Conservation (phyloP, 2,797 vertebrate species). For the Poecile montanus region DNA sequence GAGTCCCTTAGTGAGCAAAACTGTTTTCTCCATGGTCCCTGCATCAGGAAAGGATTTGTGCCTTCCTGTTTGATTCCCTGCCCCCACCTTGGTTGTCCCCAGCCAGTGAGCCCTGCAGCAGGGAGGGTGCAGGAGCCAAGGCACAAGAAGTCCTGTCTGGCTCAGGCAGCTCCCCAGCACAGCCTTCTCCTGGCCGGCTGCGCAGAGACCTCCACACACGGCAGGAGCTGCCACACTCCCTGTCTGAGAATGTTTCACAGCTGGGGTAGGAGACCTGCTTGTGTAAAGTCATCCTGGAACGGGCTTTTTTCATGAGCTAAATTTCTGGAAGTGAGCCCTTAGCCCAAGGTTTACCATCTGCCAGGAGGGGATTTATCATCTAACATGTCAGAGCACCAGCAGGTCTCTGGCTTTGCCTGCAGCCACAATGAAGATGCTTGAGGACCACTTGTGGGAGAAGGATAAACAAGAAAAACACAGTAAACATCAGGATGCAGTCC, state of each 20-base stretch:
- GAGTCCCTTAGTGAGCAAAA: background rate
- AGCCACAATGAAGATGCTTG: background rate
- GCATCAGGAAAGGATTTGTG: background rate
- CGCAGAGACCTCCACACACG: accelerated
- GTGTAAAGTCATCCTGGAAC: background rate
- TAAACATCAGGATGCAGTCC: background rate
- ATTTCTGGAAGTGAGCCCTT: background rate
- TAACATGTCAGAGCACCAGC: background rate
- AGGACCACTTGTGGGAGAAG: background rate
- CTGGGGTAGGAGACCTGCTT: background rate
- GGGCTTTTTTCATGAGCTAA: background rate
- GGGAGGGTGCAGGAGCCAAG: background rate
- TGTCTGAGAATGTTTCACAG: background rate
- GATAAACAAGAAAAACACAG: background rate
- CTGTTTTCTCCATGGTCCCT: accelerated
- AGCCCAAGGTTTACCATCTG: background rate
- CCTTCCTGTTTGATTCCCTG: background rate
- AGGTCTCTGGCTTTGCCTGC: background rate
- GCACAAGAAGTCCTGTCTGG: background rate
- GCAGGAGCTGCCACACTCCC: background rate
- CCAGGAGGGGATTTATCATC: background rate
- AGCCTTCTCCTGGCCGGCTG: background rate
- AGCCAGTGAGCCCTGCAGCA: background rate
- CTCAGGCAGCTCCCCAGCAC: background rate
- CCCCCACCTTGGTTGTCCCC: background rate